Conservation (phyloP, 2,888 invertebrate genomes). For the Nephrotoma guestfalica region DNA sequence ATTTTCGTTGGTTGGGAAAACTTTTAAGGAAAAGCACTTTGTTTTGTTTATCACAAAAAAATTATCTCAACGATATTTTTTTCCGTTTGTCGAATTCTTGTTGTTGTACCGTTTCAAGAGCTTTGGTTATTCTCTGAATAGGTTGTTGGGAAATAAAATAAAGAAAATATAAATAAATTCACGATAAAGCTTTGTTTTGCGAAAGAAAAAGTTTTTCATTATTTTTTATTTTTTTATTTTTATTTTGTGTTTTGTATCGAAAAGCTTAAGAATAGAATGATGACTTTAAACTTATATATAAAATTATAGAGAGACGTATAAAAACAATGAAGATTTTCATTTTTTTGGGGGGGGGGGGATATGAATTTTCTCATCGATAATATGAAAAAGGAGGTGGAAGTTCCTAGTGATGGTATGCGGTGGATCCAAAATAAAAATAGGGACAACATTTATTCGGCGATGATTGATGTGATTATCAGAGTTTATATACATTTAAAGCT, state of each 20-base stretch:
- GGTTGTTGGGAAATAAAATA: not conserved
- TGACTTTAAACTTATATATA: not conserved
- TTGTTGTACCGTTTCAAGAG: not conserved
- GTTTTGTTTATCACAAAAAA: not conserved
- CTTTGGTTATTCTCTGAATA: not conserved
- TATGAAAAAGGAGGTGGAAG: not conserved
- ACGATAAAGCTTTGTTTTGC: not conserved
- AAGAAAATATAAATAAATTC: not conserved
- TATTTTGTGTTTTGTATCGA: not conserved
- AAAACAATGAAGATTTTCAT: not conserved
- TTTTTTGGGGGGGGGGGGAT: not conserved
- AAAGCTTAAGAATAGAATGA: not conserved
- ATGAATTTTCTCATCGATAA: not conserved
- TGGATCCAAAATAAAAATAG: not conserved
- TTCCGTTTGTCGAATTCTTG: not conserved
- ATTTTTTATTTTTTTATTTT: not conserved
- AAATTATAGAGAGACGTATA: not conserved
- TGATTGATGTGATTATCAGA: not conserved
- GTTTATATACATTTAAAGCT: not conserved
- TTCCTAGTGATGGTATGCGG: not conserved
- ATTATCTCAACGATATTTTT: not conserved
- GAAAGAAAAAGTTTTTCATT: not conserved
- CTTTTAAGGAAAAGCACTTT: not conserved
- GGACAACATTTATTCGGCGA: not conserved
- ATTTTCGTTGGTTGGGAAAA: not conserved